Evolutionary conservation across 1,140 invertebrate genomes (phyloP).

Genomic region (Planococcus citri): DNA sequence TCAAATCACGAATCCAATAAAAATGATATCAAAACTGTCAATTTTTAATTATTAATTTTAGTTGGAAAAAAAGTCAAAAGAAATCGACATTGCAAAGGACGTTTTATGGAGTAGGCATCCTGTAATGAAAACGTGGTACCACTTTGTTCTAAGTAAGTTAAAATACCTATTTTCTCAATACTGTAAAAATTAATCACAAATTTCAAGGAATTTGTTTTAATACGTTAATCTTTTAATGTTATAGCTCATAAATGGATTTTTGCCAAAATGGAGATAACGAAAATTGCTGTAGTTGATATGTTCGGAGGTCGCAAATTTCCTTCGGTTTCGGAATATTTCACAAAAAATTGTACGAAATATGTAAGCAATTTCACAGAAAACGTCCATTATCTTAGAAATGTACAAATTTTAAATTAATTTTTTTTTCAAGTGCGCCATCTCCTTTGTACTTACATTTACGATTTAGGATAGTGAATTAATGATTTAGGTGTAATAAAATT

Average conservation of each 20-base stretch:
- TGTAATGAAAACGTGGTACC: constrained; percentile 47
- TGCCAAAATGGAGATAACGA: constrained; percentile 53
- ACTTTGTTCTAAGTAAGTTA: constrained; percentile 22
- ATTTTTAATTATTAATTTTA: no score
- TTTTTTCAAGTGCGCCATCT: no score
- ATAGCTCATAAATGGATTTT: constrained; percentile 62
- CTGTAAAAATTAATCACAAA: background rate
- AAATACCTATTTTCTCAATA: background rate
- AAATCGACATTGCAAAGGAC: constrained; percentile 45
- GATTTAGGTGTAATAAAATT: no score
- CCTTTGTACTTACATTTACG: no score
- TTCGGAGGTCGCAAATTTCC: constrained; percentile 62
- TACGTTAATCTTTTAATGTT: constrained; percentile 32
- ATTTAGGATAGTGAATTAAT: no score
- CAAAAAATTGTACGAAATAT: constrained; percentile 22
- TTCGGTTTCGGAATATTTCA: constrained; percentile 45
- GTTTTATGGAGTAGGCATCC: constrained; percentile 58
- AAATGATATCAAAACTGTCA: background rate
- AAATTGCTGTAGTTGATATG: constrained; percentile 57
- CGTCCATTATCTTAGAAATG: background rate
- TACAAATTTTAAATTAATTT: background rate
- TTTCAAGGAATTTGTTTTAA: constrained; percentile 11
- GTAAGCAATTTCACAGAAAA: background rate
- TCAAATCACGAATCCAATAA: background rate
- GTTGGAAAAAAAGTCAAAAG: constrained; percentile 29